Base-by-base conservation (phyloP, 2,888 invertebrate genomes). In the Athrips mouffetella region DNA sequence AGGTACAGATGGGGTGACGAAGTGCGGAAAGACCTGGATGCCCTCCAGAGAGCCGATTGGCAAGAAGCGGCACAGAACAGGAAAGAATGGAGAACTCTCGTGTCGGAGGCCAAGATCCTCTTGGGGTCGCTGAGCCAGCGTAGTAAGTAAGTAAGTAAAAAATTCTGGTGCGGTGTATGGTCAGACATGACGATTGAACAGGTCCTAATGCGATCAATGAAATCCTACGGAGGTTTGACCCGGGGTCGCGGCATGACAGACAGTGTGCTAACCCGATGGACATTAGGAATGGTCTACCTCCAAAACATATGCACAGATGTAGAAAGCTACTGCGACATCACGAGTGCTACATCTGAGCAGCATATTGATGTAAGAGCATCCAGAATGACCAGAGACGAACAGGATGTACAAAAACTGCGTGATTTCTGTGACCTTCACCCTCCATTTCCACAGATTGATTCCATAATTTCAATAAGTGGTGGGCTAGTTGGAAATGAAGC, bases 131-230 rank as follows among this genome's bases (percentile, higher is more conserved):
- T n/a, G n/a, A n/a, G n/a, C n/a, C n/a, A n/a, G n/a, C n/a, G n/a
- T n/a, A n/a, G n/a, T n/a, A n/a, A n/a, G n/a, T n/a, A n/a, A n/a
- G n/a, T n/a, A n/a, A n/a, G n/a, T n/a, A n/a, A n/a, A n/a, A n/a
- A n/a, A n/a, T n/a, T n/a, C 27, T 37, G 37, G 25, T 46, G 20
- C 5, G 45, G 45, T 20, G 35, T 25, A 16, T 45, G 45, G 45
- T 25, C 35, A 16, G 45, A 45, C 16, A 45, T 37, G 46, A 37
- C 37, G 4, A 46, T 46, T 15, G 46, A 46, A 27, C 37, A 46
- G 40, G 30, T n/a, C 21, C 40, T 47, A 2, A 47, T 47, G 47
- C 16, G 40, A 16, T 21, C 13, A 15, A 47, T 47, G 40, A 30
- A 47, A 21, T 30, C 25, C 16, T 11, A 15, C n/a, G 47, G 40